Base-by-base conservation (phyloP, 2,797 vertebrate species). In the Syndactyla subalaris region DNA sequence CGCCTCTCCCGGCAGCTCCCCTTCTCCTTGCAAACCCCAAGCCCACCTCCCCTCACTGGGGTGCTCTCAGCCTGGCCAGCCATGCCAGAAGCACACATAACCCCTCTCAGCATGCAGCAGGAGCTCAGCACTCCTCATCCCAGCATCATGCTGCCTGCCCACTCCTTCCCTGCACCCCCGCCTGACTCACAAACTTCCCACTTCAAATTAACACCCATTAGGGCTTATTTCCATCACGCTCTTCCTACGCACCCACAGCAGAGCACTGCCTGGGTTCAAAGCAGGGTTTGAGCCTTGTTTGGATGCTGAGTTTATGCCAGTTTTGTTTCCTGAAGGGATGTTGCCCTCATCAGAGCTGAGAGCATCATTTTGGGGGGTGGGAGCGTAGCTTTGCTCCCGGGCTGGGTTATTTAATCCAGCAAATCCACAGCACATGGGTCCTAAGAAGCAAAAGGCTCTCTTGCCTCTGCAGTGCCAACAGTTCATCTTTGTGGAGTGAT, bases 161-260 rank as follows among this genome's bases (percentile, higher is more conserved):
- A 72, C 41, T 59, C 86, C 73, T 48, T 65, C 87, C 78, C 62
- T 16, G 13, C 30, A 8, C 32, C 45, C 72, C 83, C 0, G 2
- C 89, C 79, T 92, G 95, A 95, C 82, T 96, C 95, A 71, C 87
- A 39, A 57, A 52, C 30, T 62, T 70, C 65, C 92, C 92, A 27
- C 93, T 85, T 68, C 82, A 74, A 87, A 90, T 79, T 83, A 88
- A 58, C 89, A 68, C 79, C 91, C 80, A 71, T 94, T 55, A 71
- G 70, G 67, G 71, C 76, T 96, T 43, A 83, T 93, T 97, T 93
- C 92, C 91, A 85, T 90, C 87, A 4, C 3, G 46, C 66, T 90
- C 73, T 30, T 79, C 92, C 93, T 16, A 88, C 89, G 3, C 91
- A 27, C 84, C 86, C 83, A 1, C 79, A 4, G 84, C 65, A 24